phyloP scores from a whole-genome alignment of 1,140 invertebrate species.

The Chelonus insularis region DNA sequence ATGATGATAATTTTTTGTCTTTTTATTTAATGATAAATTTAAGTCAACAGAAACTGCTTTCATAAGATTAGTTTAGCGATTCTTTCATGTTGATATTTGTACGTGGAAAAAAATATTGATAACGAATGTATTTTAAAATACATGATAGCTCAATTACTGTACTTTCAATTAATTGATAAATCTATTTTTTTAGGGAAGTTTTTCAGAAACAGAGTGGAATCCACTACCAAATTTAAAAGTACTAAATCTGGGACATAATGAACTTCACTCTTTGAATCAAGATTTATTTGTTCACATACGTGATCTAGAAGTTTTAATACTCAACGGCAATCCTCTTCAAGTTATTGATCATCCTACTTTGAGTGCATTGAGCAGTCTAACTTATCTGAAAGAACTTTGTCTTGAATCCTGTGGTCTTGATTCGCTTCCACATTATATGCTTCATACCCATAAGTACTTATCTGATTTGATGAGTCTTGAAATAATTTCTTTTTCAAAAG shows the following conservation, averaged over 20 bases:
- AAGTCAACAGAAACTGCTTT: no score
- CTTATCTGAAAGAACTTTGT: constrained; percentile 69
- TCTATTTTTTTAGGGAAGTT: constrained; percentile 63
- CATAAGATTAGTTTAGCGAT: constrained; percentile 23
- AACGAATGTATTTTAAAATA: no score
- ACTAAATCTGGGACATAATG: constrained; percentile 69
- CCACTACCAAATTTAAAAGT: constrained; percentile 65
- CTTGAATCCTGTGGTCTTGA: constrained; percentile 68
- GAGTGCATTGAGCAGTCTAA: constrained; percentile 67
- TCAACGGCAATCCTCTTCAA: constrained; percentile 70
- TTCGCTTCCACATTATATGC: constrained; percentile 64
- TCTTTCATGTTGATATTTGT: no score
- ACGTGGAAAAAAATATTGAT: no score
- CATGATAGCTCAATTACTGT: no score
- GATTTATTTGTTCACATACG: constrained; percentile 74
- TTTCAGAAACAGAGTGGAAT: constrained; percentile 61
- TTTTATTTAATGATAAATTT: neutral
- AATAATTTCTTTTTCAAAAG: neutral
- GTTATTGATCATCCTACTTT: constrained; percentile 65
- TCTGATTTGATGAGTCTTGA: constrained; percentile 6
- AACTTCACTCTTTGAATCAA: constrained; percentile 67
- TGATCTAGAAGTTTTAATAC: constrained; percentile 65
- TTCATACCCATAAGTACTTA: constrained; percentile 64
- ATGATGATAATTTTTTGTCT: constrained; percentile 10
- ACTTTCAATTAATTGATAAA: no score